phyloP scores from a whole-genome alignment of 2,797 vertebrate species.

The Parauchenoglanis punctatus region DNA sequence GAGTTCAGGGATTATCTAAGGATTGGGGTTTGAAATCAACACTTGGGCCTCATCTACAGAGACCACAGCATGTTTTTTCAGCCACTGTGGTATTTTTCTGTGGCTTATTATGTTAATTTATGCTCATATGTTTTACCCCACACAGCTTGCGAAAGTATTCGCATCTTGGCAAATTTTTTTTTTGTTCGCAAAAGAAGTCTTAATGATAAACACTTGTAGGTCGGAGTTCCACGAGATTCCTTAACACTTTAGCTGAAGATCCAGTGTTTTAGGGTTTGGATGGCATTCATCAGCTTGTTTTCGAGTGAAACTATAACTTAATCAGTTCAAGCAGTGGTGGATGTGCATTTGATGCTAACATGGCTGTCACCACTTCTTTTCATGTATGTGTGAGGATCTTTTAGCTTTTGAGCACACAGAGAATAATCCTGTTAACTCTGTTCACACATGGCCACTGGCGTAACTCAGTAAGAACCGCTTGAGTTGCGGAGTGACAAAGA shows the following conservation, averaged over 20 bases:
- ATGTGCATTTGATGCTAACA: slow-evolving; percentile 57
- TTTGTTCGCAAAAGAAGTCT: background rate
- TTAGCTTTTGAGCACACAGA: slow-evolving; percentile 65
- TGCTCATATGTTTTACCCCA: slow-evolving; percentile 46
- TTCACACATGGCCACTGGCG: slow-evolving; percentile 65
- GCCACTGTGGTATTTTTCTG: slow-evolving; percentile 50
- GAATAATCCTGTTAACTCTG: slow-evolving; percentile 66
- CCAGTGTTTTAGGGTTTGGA: slow-evolving; percentile 18
- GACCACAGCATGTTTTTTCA: slow-evolving; percentile 64
- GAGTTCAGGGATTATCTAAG: slow-evolving; percentile 60
- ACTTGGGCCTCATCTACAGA: slow-evolving; percentile 58
- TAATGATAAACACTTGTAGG: slow-evolving; percentile 48
- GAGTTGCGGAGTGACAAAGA: slow-evolving; percentile 59
- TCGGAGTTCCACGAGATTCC: background rate
- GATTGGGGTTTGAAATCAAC: slow-evolving; percentile 65
- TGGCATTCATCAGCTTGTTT: slow-evolving; percentile 17
- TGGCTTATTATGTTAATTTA: slow-evolving; percentile 61
- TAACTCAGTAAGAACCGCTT: slow-evolving; percentile 74
- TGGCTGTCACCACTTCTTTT: slow-evolving; percentile 70
- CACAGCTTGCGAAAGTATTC: slow-evolving; percentile 49
- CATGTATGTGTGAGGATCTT: slow-evolving; percentile 67
- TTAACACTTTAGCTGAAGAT: slow-evolving; percentile 14
- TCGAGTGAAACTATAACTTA: slow-evolving; percentile 16
- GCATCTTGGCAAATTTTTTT: slow-evolving; percentile 30
- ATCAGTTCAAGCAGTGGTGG: slow-evolving; percentile 59